Evolutionary conservation across 2,888 invertebrate species (phyloP).

Genomic region (Caenorhabditis doughertyi): DNA sequence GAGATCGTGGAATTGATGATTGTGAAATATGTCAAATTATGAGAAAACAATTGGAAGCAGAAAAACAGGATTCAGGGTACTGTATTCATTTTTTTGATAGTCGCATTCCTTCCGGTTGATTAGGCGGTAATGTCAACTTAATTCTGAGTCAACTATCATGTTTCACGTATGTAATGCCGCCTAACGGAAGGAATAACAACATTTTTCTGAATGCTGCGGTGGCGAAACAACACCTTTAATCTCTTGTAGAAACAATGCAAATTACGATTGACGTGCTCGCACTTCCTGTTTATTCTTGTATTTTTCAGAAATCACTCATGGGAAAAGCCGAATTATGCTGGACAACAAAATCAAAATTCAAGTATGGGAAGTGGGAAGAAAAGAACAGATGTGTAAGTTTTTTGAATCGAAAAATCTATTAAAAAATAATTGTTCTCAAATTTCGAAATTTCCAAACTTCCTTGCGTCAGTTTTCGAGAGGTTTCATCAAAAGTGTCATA

Average conservation of each 20-base stretch:
- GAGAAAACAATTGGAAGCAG: slow-evolving; percentile 57
- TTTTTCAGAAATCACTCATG: slow-evolving; percentile 43
- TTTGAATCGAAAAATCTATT: background rate
- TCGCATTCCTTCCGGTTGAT: slow-evolving; percentile 26
- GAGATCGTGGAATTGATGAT: slow-evolving; percentile 62
- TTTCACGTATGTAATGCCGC: slow-evolving; percentile 22
- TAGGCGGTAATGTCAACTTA: background rate
- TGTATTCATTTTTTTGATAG: background rate
- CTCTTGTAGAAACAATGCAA: slow-evolving; percentile 43
- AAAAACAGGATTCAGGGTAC: slow-evolving; percentile 48
- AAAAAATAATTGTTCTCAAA: background rate
- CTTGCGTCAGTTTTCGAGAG: too few species aligned
- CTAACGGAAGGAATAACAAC: slow-evolving; percentile 20
- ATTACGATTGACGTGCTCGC: slow-evolving; percentile 36
- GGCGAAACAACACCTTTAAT: slow-evolving; percentile 40
- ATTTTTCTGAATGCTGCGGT: background rate
- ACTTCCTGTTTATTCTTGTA: slow-evolving; percentile 24
- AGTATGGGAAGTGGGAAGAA: slow-evolving; percentile 21
- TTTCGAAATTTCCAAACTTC: too few species aligned
- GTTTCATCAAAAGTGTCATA: background rate
- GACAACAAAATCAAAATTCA: slow-evolving; percentile 27
- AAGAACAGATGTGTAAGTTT: slow-evolving; percentile 47
- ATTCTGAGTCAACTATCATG: slow-evolving; percentile 30
- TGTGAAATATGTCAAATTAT: slow-evolving; percentile 71
- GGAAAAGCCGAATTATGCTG: slow-evolving; percentile 22